Percentiles rank a stretch among this genome's conserved stretches.
Conservation (phyloP, 2,113 vertebrate genomes). For the Pomatostomus ruficeps region DNA sequence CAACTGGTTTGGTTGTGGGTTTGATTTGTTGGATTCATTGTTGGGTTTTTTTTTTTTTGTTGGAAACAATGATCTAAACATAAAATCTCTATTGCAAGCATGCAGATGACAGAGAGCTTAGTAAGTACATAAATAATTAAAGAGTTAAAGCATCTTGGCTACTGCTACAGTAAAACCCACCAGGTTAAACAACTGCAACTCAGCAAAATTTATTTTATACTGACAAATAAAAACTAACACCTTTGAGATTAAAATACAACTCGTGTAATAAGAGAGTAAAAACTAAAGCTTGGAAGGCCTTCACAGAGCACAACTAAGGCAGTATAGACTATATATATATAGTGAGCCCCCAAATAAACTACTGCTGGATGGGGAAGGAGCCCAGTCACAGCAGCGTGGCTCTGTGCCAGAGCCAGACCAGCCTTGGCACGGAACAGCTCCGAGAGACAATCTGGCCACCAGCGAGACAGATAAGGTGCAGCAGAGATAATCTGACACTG, state of each 20-base stretch:
- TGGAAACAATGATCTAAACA: background rate
- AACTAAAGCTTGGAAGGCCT: background rate
- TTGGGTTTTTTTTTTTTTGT: background rate
- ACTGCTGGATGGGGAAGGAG: background rate
- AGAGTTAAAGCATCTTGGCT: background rate
- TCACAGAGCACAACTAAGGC: background rate
- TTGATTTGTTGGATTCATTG: background rate
- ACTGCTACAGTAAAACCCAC: background rate
- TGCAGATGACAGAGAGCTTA: background rate
- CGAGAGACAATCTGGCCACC: background rate
- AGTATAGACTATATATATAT: background rate
- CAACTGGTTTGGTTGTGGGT: background rate
- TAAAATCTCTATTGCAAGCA: background rate
- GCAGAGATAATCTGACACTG: background rate
- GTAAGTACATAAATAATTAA: background rate
- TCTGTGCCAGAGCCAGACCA: background rate
- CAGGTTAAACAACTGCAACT: background rate
- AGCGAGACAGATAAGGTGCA: too few relatives aligned
- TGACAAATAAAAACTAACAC: background rate
- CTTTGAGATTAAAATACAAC: background rate
- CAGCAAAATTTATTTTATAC: background rate
- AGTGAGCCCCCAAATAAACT: background rate
- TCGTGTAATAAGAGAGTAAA: background rate
- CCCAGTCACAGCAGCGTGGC: background rate
- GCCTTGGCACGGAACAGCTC: background rate